Evolutionary conservation across 2,888 invertebrate genomes (phyloP).

Genomic region (Chrysolina haemoptera): DNA sequence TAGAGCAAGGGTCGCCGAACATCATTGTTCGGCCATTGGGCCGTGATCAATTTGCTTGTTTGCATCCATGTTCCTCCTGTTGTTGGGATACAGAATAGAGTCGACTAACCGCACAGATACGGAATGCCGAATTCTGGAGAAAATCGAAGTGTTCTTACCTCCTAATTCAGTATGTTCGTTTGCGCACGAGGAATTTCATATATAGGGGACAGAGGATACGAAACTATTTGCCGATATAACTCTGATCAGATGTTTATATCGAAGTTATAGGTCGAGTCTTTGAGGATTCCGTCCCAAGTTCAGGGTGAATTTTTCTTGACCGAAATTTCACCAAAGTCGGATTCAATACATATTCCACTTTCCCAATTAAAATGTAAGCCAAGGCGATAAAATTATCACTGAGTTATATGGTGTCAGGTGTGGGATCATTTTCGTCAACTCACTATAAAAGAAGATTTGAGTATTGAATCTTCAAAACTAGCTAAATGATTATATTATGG

Average conservation of each 20-base stretch:
- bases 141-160: conserved; percentile 6
- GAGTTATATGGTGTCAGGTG: background rate
- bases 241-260: conserved; percentile 1
- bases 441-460: too few relatives aligned
- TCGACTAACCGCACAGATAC: background rate
- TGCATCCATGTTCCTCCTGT: conserved; percentile 31
- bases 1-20: conserved; percentile 34
- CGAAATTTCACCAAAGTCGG: background rate
- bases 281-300: background rate
- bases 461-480: too few relatives aligned
- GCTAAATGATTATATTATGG: too few relatives aligned
- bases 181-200: conserved; percentile 17
- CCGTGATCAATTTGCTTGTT: conserved; percentile 39
- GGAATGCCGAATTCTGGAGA: conserved; percentile 3
- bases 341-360: too few relatives aligned
- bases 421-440: background rate
- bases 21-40: conserved; percentile 41
- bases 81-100: conserved; percentile 10
- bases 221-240: conserved; percentile 5
- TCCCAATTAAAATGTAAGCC: too few relatives aligned
- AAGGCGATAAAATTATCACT: too few relatives aligned
- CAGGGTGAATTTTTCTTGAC: background rate
- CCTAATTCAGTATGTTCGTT: conserved; percentile 14
- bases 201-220: background rate
- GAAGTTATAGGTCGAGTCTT: background rate